Percentiles rank a stretch among this genome's conserved stretches.
Conservation (phyloP, 2,113 vertebrate genomes). For the Bucco capensis region DNA sequence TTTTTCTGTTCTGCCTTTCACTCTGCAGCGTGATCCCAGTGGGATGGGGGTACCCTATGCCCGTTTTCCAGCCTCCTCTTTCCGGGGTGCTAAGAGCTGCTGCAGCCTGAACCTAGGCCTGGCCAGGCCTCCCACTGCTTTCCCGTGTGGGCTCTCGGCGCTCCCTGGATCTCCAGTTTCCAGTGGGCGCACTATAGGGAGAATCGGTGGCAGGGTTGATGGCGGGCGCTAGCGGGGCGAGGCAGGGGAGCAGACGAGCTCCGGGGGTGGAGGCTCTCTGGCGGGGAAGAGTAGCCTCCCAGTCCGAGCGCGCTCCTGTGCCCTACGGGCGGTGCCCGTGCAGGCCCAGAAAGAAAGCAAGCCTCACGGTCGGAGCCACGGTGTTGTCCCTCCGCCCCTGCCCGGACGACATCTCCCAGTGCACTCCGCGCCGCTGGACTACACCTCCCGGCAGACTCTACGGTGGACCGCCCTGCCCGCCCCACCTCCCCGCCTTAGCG, state of each 20-base stretch:
- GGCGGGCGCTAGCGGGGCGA: not conserved
- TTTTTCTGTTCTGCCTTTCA: rapidly evolving
- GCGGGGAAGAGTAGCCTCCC: too few relatives aligned
- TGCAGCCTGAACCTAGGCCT: too few relatives aligned
- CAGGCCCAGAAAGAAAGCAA: too few relatives aligned
- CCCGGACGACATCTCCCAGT: not conserved
- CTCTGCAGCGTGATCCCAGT: not conserved
- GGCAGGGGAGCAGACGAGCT: not conserved
- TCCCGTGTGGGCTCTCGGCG: not conserved
- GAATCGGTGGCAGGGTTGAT: not conserved
- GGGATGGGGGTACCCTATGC: rapidly evolving
- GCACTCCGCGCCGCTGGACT: not conserved
- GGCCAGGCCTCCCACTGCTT: too few relatives aligned
- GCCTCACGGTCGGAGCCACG: too few relatives aligned
- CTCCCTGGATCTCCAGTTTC: not conserved
- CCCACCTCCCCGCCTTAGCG: rapidly evolving
- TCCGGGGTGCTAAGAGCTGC: not conserved
- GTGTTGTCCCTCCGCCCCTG: too few relatives aligned
- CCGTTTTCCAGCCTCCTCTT: too few relatives aligned
- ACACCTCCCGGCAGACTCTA: not conserved
- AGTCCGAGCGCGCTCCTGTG: too few relatives aligned
- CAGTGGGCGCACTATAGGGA: not conserved
- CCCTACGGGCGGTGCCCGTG: too few relatives aligned
- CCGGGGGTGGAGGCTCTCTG: too few relatives aligned
- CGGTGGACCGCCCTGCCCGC: rapidly evolving